Evolutionary conservation across 2,113 vertebrate genomes (phyloP).

Genomic region (Vireo altiloquus): DNA sequence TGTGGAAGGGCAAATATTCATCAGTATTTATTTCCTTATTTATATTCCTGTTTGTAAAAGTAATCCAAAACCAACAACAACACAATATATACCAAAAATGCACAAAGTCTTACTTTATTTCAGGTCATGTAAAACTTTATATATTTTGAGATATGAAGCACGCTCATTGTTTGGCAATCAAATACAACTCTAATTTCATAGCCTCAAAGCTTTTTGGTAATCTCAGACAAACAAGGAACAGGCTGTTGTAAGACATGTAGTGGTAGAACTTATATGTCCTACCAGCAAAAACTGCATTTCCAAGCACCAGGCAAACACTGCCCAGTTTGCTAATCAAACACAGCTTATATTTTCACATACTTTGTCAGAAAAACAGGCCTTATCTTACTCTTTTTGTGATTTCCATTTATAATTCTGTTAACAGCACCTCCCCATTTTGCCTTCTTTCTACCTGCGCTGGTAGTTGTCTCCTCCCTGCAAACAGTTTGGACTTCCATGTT

Average conservation of each 20-base stretch:
- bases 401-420: background rate
- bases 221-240: background rate
- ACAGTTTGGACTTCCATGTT: background rate
- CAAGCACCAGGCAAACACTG: background rate
- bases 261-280: fast-evolving
- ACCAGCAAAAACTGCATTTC: background rate
- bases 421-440: background rate
- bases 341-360: background rate
- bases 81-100: background rate
- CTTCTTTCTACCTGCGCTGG: fast-evolving
- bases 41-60: background rate
- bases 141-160: background rate
- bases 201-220: background rate
- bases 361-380: background rate
- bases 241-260: background rate
- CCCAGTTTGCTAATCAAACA: background rate
- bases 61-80: no score
- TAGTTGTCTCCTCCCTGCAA: background rate
- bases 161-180: background rate
- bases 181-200: background rate
- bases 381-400: background rate
- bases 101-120: background rate
- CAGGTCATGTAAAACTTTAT: background rate
- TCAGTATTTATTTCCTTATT: background rate
- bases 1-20: background rate